Percentiles rank a stretch among this genome's conserved stretches.
These are phyloP conservation scores for Podarcis muralis DNA, from an alignment of 2,113 vertebrate species.

Conservation along the genomic window DNA sequence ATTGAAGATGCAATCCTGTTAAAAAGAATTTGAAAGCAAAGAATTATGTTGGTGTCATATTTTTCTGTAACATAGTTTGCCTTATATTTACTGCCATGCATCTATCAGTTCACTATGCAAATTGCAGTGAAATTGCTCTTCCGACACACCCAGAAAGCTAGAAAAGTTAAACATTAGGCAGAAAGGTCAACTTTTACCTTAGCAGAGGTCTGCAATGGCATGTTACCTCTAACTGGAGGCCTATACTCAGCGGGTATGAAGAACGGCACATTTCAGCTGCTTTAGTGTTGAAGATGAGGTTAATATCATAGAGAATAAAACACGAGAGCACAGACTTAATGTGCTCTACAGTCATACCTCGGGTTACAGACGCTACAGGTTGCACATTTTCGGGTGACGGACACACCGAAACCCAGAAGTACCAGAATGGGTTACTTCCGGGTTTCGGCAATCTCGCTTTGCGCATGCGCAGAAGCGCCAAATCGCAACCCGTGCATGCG, in stretches of 20 bases:
- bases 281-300: neutral
- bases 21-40: conserved; percentile 22
- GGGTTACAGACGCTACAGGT: too few relatives aligned
- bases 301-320: neutral
- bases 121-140: conserved; percentile 26
- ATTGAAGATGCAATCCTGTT: conserved; percentile 75
- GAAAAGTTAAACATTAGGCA: conserved; percentile 63
- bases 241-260: neutral
- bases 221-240: neutral
- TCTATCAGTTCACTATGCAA: neutral
- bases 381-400: too few relatives aligned
- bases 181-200: conserved; percentile 32
- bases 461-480: too few relatives aligned
- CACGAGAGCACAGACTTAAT: neutral
- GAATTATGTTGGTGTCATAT: neutral
- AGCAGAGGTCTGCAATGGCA: conserved; percentile 16
- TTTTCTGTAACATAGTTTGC: neutral
- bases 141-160: conserved; percentile 38
- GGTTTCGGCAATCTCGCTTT: too few relatives aligned
- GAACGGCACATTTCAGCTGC: neutral
- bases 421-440: too few relatives aligned
- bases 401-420: too few relatives aligned
- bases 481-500: too few relatives aligned
- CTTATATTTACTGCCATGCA: too few relatives aligned
- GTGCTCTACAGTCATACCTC: neutral